Conservation (phyloP, 2,797 vertebrate species). For the Sebastes minor region DNA sequence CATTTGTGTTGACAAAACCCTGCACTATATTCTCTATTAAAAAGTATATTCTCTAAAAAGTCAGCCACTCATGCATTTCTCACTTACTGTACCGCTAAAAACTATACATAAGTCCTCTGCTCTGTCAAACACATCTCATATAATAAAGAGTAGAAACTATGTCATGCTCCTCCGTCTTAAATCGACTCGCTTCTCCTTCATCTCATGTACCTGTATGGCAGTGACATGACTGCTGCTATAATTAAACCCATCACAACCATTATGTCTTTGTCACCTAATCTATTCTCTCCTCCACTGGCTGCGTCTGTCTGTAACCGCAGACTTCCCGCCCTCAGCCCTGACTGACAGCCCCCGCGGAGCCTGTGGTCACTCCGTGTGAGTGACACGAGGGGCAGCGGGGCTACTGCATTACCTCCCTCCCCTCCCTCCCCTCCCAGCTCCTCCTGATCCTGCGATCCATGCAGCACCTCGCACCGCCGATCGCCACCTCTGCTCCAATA, state of each 20-base stretch:
- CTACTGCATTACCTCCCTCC: constrained; percentile 69
- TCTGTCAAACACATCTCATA: constrained; percentile 7
- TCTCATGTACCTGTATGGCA: constrained; percentile 63
- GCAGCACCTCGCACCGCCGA: constrained; percentile 75
- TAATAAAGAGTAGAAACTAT: constrained; percentile 22
- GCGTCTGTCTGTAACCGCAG: constrained; percentile 67
- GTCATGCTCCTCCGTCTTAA: not conserved
- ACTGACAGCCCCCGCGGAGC: constrained; percentile 80
- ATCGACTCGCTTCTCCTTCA: constrained; percentile 47
- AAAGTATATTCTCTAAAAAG: not conserved
- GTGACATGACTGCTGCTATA: constrained; percentile 67
- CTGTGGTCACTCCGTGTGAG: constrained; percentile 76
- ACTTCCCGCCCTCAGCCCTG: constrained; percentile 70
- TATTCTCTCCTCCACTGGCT: constrained; percentile 61
- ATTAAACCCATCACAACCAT: constrained; percentile 75
- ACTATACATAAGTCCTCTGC: not conserved
- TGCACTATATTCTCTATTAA: not conserved
- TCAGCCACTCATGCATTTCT: not conserved
- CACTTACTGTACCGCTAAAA: not conserved
- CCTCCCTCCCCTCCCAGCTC: constrained; percentile 19
- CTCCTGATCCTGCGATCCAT: constrained; percentile 64
- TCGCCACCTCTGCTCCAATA: constrained; percentile 76
- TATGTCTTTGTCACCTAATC: constrained; percentile 73
- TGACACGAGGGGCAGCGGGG: constrained; percentile 72
- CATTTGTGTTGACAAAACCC: not conserved